A percentile compares a stretch with the other conserved stretches of the same genome.
phyloP scores from a whole-genome alignment of 2,888 invertebrate genomes.

The Euspilapteryx auroguttella region DNA sequence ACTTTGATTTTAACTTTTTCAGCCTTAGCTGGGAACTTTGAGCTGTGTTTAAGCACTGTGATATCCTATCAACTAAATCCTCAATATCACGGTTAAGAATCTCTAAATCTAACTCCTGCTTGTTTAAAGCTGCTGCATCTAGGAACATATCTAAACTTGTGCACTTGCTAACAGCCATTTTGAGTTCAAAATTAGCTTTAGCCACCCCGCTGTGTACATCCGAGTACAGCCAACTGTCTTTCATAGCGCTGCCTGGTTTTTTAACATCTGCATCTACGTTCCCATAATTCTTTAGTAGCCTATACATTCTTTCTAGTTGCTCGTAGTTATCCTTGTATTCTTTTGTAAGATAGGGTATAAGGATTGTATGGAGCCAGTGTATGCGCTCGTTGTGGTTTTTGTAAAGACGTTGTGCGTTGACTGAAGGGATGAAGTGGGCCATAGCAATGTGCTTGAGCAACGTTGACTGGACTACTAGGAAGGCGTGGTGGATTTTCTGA shows the following conservation, averaged over 20 bases:
- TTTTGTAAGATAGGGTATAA: conserved; percentile 21
- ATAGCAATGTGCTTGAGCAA: conserved; percentile 40
- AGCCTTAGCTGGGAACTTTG: conserved; percentile 37
- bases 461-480: conserved; percentile 44
- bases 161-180: conserved; percentile 32
- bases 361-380: conserved; percentile 34
- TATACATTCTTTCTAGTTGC: conserved; percentile 36
- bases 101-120: conserved; percentile 29
- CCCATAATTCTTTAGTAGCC: conserved; percentile 36
- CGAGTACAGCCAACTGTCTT: conserved; percentile 38
- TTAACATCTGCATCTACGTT: conserved; percentile 19
- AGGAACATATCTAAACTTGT: conserved; percentile 38
- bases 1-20: conserved; percentile 32
- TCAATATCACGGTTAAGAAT: conserved; percentile 38
- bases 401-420: conserved; percentile 19
- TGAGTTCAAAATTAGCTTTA: conserved; percentile 31
- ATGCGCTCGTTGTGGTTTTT: conserved; percentile 45
- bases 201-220: conserved; percentile 43
- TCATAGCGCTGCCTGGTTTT: conserved; percentile 24
- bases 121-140: conserved; percentile 39
- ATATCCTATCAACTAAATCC: conserved; percentile 30
- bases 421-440: conserved; percentile 26
- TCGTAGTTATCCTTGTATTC: conserved; percentile 29
- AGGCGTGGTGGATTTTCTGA: conserved; percentile 52
- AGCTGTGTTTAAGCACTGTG: conserved; percentile 27